phyloP scores from a whole-genome alignment of 2,888 invertebrate genomes.

The Sarcophaga rosellei region DNA sequence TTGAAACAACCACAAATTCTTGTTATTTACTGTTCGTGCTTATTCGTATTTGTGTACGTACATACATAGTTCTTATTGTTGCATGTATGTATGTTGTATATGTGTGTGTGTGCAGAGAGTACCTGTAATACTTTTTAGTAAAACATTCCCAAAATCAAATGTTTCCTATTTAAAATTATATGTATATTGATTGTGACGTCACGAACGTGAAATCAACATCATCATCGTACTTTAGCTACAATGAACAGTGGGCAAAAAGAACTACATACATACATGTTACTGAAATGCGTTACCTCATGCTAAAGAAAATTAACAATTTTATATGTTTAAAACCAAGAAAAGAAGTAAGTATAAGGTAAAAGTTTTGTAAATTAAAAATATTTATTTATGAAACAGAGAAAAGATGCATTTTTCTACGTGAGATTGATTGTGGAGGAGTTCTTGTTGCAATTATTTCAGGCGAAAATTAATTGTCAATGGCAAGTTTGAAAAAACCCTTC shows the following conservation, averaged over 20 bases:
- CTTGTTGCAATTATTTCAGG: no score
- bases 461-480: no score
- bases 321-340: no score
- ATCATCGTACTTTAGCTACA: constrained; percentile 22
- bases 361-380: no score
- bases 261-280: background rate
- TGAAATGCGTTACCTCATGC: no score
- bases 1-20: constrained; percentile 43
- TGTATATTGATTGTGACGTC: constrained; percentile 55
- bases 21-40: constrained; percentile 40
- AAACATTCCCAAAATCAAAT: constrained; percentile 55
- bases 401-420: no score
- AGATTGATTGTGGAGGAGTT: no score
- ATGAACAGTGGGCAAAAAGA: constrained; percentile 59
- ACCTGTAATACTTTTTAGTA: constrained; percentile 56
- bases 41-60: constrained; percentile 12
- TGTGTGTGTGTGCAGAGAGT: constrained; percentile 25
- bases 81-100: constrained; percentile 15
- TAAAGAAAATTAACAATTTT: no score
- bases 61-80: background rate
- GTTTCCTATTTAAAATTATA: constrained; percentile 47
- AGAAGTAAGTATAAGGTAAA: no score
- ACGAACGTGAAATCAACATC: constrained; percentile 54
- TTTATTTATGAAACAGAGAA: no score
- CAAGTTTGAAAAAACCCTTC: no score